Evolutionary conservation across 2,888 invertebrate species (phyloP).

Genomic region (Zaprionus lineosus): DNA sequence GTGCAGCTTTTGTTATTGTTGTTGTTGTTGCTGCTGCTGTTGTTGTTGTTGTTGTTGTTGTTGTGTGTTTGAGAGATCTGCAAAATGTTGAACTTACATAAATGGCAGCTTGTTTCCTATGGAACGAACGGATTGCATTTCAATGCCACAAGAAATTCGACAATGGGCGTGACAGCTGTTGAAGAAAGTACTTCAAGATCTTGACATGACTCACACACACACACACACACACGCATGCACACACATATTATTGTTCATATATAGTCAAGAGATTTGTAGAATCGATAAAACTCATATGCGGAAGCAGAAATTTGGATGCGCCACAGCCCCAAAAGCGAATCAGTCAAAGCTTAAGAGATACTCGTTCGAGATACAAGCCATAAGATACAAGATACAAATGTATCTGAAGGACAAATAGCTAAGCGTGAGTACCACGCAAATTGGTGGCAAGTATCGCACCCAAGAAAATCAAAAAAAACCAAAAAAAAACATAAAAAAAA

Average conservation of each 20-base stretch:
- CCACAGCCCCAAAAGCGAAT: slow-evolving; percentile 29
- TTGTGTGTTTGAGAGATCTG: too few relatives aligned
- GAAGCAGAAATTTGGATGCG: slow-evolving; percentile 60
- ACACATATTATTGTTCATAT: slow-evolving; percentile 22
- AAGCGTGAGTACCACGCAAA: slow-evolving; percentile 57
- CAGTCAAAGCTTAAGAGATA: slow-evolving; percentile 10
- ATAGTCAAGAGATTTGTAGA: too few relatives aligned
- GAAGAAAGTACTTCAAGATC: too few relatives aligned
- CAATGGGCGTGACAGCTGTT: slow-evolving; percentile 18
- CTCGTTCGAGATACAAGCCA: background rate
- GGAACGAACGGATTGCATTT: too few relatives aligned
- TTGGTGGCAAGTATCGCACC: slow-evolving; percentile 70
- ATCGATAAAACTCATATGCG: slow-evolving; percentile 48
- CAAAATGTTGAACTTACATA: slow-evolving; percentile 74
- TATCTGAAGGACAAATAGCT: slow-evolving; percentile 64
- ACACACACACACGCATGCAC: too few relatives aligned
- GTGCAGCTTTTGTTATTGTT: too few relatives aligned
- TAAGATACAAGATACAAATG: slow-evolving; percentile 40
- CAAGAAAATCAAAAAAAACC: slow-evolving; percentile 24
- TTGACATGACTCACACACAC: slow-evolving; percentile 38
- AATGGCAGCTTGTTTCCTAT: slow-evolving; percentile 66
- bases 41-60: too few relatives aligned
- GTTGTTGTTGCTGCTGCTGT: too few relatives aligned
- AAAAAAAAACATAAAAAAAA: slow-evolving; percentile 8
- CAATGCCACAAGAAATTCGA: slow-evolving; percentile 37